Conservation (phyloP, 1,140 invertebrate species). For the Lutraria rhynchaena region DNA sequence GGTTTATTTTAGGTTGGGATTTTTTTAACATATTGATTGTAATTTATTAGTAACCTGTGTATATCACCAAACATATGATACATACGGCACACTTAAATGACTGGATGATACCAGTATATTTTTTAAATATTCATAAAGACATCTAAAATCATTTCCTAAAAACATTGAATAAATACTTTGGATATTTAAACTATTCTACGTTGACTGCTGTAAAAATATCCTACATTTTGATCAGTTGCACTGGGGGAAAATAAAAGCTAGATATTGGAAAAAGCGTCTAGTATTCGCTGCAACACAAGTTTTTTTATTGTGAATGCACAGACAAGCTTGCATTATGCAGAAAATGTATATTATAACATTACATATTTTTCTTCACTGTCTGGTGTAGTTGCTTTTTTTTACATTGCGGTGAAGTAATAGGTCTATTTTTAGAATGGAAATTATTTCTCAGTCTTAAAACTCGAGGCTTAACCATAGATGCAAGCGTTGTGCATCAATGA, state of each 20-base stretch:
- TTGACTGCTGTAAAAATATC: conserved; percentile 31
- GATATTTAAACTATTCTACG: conserved; percentile 12
- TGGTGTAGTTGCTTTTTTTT: conserved; percentile 23
- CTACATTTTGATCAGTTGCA: conserved; percentile 24
- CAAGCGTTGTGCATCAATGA: conserved; percentile 18
- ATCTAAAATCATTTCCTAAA: background rate
- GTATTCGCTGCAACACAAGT: background rate
- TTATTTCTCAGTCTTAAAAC: conserved; percentile 39
- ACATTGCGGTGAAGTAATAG: conserved; percentile 47
- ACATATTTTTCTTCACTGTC: conserved; percentile 50
- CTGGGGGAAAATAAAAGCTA: conserved; percentile 28
- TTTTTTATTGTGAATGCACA: conserved; percentile 27
- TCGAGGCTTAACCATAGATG: conserved; percentile 24
- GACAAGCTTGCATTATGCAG: conserved; percentile 29
- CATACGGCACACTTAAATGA: background rate
- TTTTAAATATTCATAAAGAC: background rate
- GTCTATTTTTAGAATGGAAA: conserved; percentile 54
- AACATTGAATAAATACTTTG: background rate
- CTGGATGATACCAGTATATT: background rate
- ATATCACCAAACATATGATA: background rate
- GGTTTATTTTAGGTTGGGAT: background rate
- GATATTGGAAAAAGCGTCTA: conserved; percentile 39
- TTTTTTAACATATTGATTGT: background rate
- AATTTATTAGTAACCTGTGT: background rate
- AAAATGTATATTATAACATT: conserved; percentile 56